phyloP scores from a whole-genome alignment of 2,888 invertebrate species.

The Drosophila meridionalis region DNA sequence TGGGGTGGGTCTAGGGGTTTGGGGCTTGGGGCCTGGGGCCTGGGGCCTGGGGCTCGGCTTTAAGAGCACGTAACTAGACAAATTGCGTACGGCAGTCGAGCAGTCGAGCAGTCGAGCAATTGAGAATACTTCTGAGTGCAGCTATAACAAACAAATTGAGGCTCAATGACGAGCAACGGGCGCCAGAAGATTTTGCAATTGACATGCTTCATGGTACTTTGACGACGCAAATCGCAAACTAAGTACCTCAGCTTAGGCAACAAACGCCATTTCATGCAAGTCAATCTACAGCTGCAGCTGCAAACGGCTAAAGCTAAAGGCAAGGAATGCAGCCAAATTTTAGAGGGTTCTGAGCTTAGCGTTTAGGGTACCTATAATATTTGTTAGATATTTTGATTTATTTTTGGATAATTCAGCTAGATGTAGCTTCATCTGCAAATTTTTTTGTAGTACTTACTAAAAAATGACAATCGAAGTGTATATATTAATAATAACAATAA shows the following conservation, averaged over 20 bases:
- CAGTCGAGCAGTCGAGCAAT: not conserved
- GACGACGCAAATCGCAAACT: slow-evolving; percentile 36
- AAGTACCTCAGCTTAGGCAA: slow-evolving; percentile 12
- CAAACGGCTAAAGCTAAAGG: not conserved
- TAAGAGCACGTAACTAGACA: slow-evolving; percentile 2
- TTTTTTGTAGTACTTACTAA: too few species aligned
- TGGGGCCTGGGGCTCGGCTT: slow-evolving; percentile 3
- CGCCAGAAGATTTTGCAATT: slow-evolving; percentile 30
- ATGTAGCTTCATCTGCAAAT: too few species aligned
- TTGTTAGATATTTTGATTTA: not conserved
- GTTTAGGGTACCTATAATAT: not conserved
- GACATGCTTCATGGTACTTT: slow-evolving; percentile 63
- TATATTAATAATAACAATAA: too few species aligned
- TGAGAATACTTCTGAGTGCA: slow-evolving; percentile 56
- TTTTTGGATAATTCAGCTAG: not conserved
- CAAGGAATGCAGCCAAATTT: not conserved
- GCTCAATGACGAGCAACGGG: slow-evolving; percentile 5
- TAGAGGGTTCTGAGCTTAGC: not conserved
- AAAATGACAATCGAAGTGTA: too few species aligned
- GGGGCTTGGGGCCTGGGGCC: not conserved
- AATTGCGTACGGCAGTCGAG: not conserved
- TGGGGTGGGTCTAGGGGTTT: not conserved
- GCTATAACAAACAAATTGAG: slow-evolving; percentile 13
- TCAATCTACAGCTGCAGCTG: not conserved
- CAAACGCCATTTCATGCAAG: not conserved